Conservation (phyloP, 2,113 vertebrate genomes). For the Cheirogaleus medius region DNA sequence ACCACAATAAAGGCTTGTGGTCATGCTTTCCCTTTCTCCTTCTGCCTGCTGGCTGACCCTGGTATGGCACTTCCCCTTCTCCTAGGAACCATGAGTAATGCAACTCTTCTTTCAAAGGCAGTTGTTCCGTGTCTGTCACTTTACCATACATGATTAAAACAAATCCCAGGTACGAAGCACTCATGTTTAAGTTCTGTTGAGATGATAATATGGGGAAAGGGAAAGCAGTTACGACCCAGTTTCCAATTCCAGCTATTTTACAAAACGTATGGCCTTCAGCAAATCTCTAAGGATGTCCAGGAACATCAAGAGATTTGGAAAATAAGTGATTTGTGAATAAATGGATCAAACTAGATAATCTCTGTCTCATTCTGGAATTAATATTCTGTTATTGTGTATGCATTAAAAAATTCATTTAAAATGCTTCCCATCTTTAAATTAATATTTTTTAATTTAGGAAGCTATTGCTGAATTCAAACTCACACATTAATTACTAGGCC, state of each 20-base stretch:
- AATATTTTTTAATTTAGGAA: slow-evolving; percentile 13
- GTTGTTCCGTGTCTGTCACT: neutral
- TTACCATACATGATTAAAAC: neutral
- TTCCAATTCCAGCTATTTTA: neutral
- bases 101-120: neutral
- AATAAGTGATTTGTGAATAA: neutral
- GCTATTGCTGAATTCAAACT: neutral
- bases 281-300: neutral
- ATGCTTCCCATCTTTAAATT: neutral
- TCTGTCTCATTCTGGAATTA: neutral
- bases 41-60: neutral
- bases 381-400: neutral
- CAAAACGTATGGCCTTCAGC: neutral
- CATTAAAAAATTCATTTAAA: neutral
- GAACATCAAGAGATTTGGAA: neutral
- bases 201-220: neutral
- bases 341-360: neutral
- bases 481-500: neutral
- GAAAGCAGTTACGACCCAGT: neutral
- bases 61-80: neutral
- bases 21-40: no score
- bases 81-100: neutral
- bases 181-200: no score
- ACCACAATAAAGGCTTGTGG: no score
- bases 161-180: neutral